Percentiles rank a stretch among this genome's conserved stretches.
Evolutionary conservation across 2,797 vertebrate genomes (phyloP).

Genomic region (Channallabes apus): DNA sequence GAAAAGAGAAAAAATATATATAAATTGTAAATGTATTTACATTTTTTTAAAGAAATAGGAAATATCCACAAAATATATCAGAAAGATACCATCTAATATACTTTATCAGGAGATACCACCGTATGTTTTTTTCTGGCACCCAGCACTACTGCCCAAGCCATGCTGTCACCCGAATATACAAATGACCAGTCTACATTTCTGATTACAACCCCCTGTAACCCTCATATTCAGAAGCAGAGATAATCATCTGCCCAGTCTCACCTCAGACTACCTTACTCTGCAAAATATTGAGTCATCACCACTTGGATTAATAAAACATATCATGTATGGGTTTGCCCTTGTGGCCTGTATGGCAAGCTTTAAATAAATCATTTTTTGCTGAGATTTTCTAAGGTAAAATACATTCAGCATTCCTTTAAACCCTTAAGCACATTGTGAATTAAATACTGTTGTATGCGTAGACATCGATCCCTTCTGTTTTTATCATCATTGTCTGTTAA

Average conservation of each 20-base stretch:
- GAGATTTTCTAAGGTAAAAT: background rate
- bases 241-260: slow-evolving; percentile 26
- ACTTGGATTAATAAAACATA: slow-evolving; percentile 26
- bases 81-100: no score
- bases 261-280: background rate
- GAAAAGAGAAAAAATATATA: no score
- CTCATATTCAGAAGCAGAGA: background rate
- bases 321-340: slow-evolving; percentile 1
- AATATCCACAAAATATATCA: no score
- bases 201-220: background rate
- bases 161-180: background rate
- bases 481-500: slow-evolving; percentile 51
- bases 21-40: no score
- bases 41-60: no score
- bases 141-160: background rate
- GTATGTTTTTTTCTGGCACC: background rate
- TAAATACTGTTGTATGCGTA: background rate
- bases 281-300: slow-evolving; percentile 26
- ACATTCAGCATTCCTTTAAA: background rate
- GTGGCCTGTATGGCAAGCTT: slow-evolving; percentile 2
- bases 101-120: no score
- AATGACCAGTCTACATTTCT: background rate
- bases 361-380: slow-evolving; percentile 24
- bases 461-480: background rate
- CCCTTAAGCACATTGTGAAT: background rate